Evolutionary conservation across 1,140 invertebrate genomes (phyloP), one percentile per base, ranked within the genome.

Genomic region (Lanistes nyassanus): DNA sequence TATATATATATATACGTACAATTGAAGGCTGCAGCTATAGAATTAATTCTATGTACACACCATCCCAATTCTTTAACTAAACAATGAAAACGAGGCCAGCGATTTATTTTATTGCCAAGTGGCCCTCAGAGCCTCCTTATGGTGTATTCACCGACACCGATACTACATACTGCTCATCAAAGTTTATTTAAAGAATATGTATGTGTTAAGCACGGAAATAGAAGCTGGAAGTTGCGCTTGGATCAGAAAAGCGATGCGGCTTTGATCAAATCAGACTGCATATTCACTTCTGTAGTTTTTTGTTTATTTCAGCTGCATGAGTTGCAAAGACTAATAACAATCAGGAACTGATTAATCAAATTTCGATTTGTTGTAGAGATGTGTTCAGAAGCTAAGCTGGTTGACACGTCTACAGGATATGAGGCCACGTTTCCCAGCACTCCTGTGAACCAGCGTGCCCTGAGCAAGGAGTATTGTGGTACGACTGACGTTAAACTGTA

Each of bases 391-490:
- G 31, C 55, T 1, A 37, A 29, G 19, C 42, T 76, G 56, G 23
- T 53, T 21, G 75, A 76, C 68, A 29, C 71, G 29, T 29, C 29
- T 7, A 71, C 75, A 5, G 75, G 75, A 1, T 21, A 70, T 1
- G 60, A 65, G 19, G 75, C 68, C 11, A 53, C 29, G 0, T 76
- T 76, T 56, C 68, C 67, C 23, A 71, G 37, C 31, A 71, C 75
- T 13, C 56, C 56, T 23, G 75, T 76, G 16, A 71, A 71, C 58
- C 47, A 62, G 55, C 39, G 34, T 11, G 39, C 75, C 9, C 13
- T 64, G 31, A 76, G 75, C 29, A 21, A 47, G 39, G 75, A 76
- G 16, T 37, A 26, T n/a, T 76, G 75, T 56, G 58, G 75, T 76
- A 37, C 34, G 58, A 64, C n/a, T 36, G 13, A 31, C 19, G 34